Conservation (phyloP, 2,113 vertebrate genomes). For the Brachirus orientalis region DNA sequence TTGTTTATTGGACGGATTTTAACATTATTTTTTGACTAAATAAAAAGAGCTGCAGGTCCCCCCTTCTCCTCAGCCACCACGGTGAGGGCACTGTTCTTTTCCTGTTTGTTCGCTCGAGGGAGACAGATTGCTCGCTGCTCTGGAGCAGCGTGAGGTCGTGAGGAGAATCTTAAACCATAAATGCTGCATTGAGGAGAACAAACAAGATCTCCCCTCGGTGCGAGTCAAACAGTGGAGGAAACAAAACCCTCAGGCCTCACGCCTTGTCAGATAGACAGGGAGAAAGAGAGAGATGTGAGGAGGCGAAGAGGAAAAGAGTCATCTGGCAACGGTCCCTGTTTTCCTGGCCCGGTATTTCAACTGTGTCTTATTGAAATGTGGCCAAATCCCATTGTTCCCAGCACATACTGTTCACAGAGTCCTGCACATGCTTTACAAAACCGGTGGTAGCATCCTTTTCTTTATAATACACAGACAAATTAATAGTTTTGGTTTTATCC, state of each 20-base stretch:
- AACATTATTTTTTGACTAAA: neutral
- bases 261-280: conserved; percentile 50
- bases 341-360: conserved; percentile 35
- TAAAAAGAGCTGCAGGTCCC: conserved; percentile 43
- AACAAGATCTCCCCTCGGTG: conserved; percentile 72
- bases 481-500: no score
- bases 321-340: conserved; percentile 40
- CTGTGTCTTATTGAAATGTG: conserved; percentile 46
- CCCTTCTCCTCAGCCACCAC: neutral
- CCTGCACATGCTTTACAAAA: neutral
- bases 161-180: conserved; percentile 77
- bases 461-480: no score
- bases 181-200: conserved; percentile 80
- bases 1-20: conserved; percentile 22
- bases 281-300: conserved; percentile 1
- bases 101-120: conserved; percentile 57
- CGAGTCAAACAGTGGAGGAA: conserved; percentile 67
- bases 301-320: conserved; percentile 16
- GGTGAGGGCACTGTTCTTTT: conserved; percentile 38
- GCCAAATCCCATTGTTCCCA: conserved; percentile 11
- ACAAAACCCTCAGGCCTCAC: conserved; percentile 56
- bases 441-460: no score
- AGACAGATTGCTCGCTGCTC: conserved; percentile 62
- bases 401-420: neutral
- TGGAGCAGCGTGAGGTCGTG: conserved; percentile 67